These are phyloP conservation scores for Yponomeuta malinellus DNA, from an alignment of 2,888 invertebrate species.

Conservation along the genomic window DNA sequence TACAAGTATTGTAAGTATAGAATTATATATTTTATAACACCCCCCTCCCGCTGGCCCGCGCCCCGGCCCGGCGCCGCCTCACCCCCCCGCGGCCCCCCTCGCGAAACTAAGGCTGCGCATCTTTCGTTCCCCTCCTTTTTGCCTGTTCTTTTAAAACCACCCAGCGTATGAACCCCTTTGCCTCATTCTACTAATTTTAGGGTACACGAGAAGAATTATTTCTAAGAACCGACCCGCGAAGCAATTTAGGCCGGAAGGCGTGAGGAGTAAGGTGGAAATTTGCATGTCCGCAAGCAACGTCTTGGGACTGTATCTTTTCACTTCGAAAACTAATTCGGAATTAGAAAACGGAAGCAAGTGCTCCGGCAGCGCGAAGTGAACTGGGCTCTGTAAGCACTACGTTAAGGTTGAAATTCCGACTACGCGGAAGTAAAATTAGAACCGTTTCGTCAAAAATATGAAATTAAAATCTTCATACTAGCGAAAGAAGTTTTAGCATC, in stretches of 20 bases:
- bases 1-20: slow-evolving; percentile 77
- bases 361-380: slow-evolving; percentile 26
- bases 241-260: slow-evolving; percentile 41
- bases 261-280: slow-evolving; percentile 36
- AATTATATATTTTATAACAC: slow-evolving; percentile 77
- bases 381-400: slow-evolving; percentile 22
- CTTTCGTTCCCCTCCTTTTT: slow-evolving; percentile 76
- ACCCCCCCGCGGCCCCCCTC: slow-evolving; percentile 39
- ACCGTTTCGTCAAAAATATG: slow-evolving; percentile 75
- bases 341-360: slow-evolving; percentile 73
- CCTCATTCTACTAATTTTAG: slow-evolving; percentile 76
- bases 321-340: slow-evolving; percentile 74
- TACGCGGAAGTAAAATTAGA: slow-evolving; percentile 56
- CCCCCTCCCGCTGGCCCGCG: slow-evolving; percentile 32
- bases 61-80: slow-evolving; percentile 22
- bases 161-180: slow-evolving; percentile 73
- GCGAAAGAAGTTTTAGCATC: slow-evolving; percentile 77
- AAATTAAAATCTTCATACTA: slow-evolving; percentile 77
- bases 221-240: slow-evolving; percentile 46
- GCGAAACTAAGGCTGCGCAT: slow-evolving; percentile 76
- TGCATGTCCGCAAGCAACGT: slow-evolving; percentile 44
- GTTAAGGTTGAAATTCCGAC: slow-evolving; percentile 31
- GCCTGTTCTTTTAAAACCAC: slow-evolving; percentile 76
- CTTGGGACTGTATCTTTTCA: slow-evolving; percentile 76
- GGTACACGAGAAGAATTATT: slow-evolving; percentile 76